Evolutionary conservation across 2,797 vertebrate genomes (phyloP), one percentile per base, ranked within the genome.

Genomic region (Microctenopoma steveboyesi): DNA sequence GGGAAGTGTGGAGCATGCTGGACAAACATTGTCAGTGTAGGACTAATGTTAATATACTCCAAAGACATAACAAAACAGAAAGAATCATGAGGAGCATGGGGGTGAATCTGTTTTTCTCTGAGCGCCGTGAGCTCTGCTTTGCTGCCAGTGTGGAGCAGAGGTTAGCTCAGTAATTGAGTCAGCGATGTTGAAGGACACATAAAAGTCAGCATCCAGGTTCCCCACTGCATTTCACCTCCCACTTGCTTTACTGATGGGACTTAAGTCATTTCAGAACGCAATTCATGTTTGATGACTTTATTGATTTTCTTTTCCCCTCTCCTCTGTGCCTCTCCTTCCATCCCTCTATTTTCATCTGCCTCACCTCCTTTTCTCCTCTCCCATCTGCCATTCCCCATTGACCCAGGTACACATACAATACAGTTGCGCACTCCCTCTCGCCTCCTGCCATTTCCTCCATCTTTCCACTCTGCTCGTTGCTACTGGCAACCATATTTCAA

Each of bases 241-340:
- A 64, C 78, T 80, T 46, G 13, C 74, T 76, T 81, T 75, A 69
- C 81, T 92, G 88, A 91, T 90, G 88, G 89, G 88, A 89, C 87
- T 88, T 90, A 87, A 93, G 89, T 90, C 84, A 92, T 93, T 93
- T 93, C 89, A 90, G 85, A 45, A 43, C 55, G 76, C 89, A 93
- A 91, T 94, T 92, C 89, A 92, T 92, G 90, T 93, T 92, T 93
- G 90, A 93, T 92, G 91, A 93, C 88, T 91, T 89, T 94, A 94
- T 94, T 92, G 93, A 94, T 93, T 93, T 92, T 91, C 52, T 68
- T 81, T 73, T 79, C 51, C 57, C 66, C 53, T 72, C 71, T 85
- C 75, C 70, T 71, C 74, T 84, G 61, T 69, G 56, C 61, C 42
- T 70, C 74, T 71, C 68, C 40, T 58, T 74, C 57, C 43, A 69